Conservation (phyloP, 2,797 vertebrate genomes). For the Crypturellus tataupa region DNA sequence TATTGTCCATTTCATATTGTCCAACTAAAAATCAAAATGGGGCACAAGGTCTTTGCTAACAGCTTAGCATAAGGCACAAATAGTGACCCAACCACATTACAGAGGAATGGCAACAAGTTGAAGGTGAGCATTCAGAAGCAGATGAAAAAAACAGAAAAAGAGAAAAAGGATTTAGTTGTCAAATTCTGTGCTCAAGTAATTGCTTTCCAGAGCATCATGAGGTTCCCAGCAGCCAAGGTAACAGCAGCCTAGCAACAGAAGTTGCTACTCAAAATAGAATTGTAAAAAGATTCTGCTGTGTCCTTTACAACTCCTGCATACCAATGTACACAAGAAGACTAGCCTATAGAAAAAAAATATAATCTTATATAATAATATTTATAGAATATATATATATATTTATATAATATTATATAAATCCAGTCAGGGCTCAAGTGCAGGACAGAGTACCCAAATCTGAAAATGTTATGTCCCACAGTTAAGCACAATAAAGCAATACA, state of each 20-base stretch:
- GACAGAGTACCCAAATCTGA: background rate
- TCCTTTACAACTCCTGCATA: background rate
- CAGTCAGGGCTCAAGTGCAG: background rate
- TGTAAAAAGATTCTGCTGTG: background rate
- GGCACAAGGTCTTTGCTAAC: background rate
- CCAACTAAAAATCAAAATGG: background rate
- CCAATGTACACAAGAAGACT: background rate
- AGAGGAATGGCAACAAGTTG: background rate
- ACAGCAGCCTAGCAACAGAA: constrained; percentile 65
- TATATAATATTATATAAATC: background rate
- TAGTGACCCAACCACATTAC: background rate
- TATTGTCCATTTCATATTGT: background rate
- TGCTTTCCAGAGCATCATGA: constrained; percentile 34
- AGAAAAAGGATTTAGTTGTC: background rate
- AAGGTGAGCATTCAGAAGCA: background rate
- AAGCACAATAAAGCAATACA: background rate
- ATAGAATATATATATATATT: too few relatives aligned
- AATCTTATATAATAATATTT: too few relatives aligned
- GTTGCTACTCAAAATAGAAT: constrained; percentile 48
- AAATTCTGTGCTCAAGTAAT: constrained; percentile 42
- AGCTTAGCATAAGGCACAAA: background rate
- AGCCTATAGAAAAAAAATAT: background rate
- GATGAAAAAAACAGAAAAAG: background rate
- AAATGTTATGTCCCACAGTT: background rate
- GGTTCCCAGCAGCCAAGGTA: constrained; percentile 54